A percentile compares a stretch with the other conserved stretches of the same genome.
Conservation (phyloP, 1,140 invertebrate species). For the Leucophenga varia region DNA sequence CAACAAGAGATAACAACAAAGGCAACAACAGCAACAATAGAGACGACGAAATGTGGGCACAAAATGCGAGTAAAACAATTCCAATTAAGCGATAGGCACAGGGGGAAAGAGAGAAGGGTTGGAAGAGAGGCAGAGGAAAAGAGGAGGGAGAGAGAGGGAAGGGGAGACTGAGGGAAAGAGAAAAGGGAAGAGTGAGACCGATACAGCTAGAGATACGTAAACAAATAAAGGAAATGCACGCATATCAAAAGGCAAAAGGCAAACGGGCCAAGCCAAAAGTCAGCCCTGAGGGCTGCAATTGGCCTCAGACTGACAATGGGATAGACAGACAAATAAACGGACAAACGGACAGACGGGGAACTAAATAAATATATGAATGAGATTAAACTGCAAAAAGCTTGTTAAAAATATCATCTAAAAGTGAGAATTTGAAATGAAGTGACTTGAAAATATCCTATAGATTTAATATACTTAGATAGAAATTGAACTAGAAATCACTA, state of each 20-base stretch:
- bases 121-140: not conserved
- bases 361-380: constrained; percentile 28
- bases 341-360: constrained; percentile 4
- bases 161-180: too few relatives aligned
- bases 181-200: too few relatives aligned
- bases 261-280: constrained; percentile 24
- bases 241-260: constrained; percentile 11
- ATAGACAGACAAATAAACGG: constrained; percentile 1
- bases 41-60: constrained; percentile 21
- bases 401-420: constrained; percentile 13
- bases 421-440: too few relatives aligned
- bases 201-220: constrained; percentile 16
- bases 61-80: constrained; percentile 40
- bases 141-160: not conserved
- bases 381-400: constrained; percentile 30
- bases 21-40: constrained; percentile 24
- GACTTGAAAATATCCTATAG: too few relatives aligned
- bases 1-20: constrained; percentile 33
- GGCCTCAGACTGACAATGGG: not conserved
- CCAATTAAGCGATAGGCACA: constrained; percentile 35
- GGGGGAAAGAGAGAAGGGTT: not conserved
- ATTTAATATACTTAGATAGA: too few relatives aligned
- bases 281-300: constrained; percentile 24
- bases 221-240: constrained; percentile 19
- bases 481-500: too few relatives aligned